Percentiles rank a stretch among this genome's conserved stretches.
phyloP scores from a whole-genome alignment of 2,113 vertebrate species.

The Rostratula benghalensis region DNA sequence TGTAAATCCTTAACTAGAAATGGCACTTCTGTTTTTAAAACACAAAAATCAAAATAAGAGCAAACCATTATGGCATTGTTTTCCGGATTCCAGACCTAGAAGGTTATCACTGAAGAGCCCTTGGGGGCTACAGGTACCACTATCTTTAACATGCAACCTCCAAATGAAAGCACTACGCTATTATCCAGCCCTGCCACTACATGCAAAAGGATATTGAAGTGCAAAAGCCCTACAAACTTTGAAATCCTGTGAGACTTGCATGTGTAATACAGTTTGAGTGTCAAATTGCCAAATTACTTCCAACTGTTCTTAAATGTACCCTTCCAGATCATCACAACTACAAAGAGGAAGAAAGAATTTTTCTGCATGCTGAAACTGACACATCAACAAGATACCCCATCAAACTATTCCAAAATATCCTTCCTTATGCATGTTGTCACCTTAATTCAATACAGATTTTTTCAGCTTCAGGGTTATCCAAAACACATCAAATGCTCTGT shows the following conservation, averaged over 20 bases:
- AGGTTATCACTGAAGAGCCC: background rate
- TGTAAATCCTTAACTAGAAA: background rate
- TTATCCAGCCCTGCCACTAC: background rate
- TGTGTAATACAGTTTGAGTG: background rate
- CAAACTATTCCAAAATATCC: background rate
- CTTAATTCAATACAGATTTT: background rate
- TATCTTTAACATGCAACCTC: background rate
- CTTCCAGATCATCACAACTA: background rate
- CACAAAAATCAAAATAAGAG: background rate
- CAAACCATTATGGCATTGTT: background rate
- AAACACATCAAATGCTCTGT: background rate
- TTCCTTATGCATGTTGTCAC: background rate
- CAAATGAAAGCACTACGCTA: background rate
- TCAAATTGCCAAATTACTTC: background rate
- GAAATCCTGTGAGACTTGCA: background rate
- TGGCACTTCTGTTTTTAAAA: background rate
- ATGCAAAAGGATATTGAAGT: background rate
- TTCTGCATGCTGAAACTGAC: background rate
- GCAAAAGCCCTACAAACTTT: background rate
- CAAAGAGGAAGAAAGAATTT: background rate
- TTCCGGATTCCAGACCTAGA: background rate
- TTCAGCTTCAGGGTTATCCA: background rate
- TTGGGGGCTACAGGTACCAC: background rate
- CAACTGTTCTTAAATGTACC: background rate
- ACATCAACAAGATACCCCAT: background rate